Base-by-base conservation (phyloP, 2,888 invertebrate genomes). In the Dorcus hopei region DNA sequence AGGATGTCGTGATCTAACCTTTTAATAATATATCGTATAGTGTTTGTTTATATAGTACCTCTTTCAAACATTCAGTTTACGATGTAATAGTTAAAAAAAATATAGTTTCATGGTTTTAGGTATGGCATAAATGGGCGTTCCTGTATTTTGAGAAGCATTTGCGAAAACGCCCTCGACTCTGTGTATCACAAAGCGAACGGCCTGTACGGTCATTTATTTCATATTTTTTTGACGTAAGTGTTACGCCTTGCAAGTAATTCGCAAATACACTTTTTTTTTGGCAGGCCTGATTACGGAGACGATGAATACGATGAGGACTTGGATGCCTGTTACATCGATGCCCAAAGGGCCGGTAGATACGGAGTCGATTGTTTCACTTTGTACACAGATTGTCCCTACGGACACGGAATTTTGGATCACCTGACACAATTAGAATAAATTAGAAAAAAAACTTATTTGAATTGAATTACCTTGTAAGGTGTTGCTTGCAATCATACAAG, bases 141-240 rank as follows among this genome's bases (percentile, higher is more conserved):
- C 42, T 92, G 92, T 77, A 75, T 91, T 66, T 79, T 90, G 61
- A 83, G 88, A 66, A 85, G 87, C 68, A 89, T 92, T 71, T 92
- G 91, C 74, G 91, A 91, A 73, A 77, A 75, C 64, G 86, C 89
- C 41, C 86, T 89, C 3, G 84, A 86, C 67, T 80, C 84, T 61
- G 85, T 89, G 52, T 82, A 85, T 71, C 85, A 86, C 68, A 71
- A 72, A 59, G 69, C 72, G 41, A 87, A 87, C 68, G 90, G 91
- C 4, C 80, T 92, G 69, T 82, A 90, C 63, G 89, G 87, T 26
- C 88, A 91, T 79, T 81, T 92, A 70, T 80, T 90, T 64, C 88
- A 91, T 79, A 86, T 90, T 67, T 77, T 90, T 71, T 83, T 92
- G 74, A 88, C 88, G 85, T 90, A 80, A 85, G 86, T 81, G 40